Base-by-base conservation (phyloP, 2,888 invertebrate genomes). In the Megalurothrips usitatus region DNA sequence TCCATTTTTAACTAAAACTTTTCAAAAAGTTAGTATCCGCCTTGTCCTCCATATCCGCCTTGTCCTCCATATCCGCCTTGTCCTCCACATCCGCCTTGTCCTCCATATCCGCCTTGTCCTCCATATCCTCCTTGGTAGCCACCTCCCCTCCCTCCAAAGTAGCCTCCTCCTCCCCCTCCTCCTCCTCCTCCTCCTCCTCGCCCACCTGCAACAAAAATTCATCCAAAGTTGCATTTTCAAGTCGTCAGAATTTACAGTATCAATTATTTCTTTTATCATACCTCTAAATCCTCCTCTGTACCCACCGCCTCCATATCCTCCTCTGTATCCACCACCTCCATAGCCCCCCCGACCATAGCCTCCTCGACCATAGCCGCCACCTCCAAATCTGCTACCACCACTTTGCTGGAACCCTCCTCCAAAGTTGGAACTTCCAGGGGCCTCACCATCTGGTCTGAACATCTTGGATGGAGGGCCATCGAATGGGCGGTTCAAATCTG, bases 391-490 rank as follows among this genome's bases (percentile, higher is more conserved):
- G 14, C 80, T 78, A 12, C 79, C 82, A 79, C 82, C 81, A 80
- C 81, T 81, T 43, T 43, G 34, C 6, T 43, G 34, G 34, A 43
- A 43, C 34, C 34, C 34, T 79, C 82, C 79, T 63, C 83, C 81
- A 78, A 80, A 81, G 17, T 17, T 58, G 34, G 58, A 58, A 75
- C 12, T 26, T 75, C 82, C 83, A 63, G 81, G 58, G 23, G 82
- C 81, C 49, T 80, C 26, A 26, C 81, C 80, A 26, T 83, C 83
- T 78, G 82, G 10, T 79, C 58, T 48, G 83, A 86, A 86, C 83
- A 88, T 86, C 84, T 90, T 90, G 2, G 87, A 82, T 8, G 89
- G 87, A 8, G 88, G 87, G 28, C 85, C 86, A 48, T 85, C 86
- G 23, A 85, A 81, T 2, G 58, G 85, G 81, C 82, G 84, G 26